These are phyloP conservation scores for Nasonia oneida DNA, from an alignment of 2,888 invertebrate genomes.

Conservation along the genomic window DNA sequence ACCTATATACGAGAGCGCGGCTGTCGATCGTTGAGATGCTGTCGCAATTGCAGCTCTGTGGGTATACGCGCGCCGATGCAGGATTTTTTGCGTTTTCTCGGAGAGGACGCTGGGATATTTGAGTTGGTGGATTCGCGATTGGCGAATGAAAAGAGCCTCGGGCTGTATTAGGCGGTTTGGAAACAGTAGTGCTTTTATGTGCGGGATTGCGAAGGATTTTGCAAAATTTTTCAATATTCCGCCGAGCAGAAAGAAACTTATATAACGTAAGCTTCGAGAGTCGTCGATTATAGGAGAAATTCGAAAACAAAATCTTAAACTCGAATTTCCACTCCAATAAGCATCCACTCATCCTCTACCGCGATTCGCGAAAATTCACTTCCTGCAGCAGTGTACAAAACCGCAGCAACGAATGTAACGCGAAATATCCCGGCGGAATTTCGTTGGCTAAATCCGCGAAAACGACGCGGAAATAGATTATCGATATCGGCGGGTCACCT, in stretches of 20 bases:
- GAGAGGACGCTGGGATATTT: not conserved
- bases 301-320: not conserved
- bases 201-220: too few relatives aligned
- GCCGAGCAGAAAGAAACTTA: too few relatives aligned
- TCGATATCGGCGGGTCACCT: slow-evolving; percentile 27
- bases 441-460: slow-evolving; percentile 23
- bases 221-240: too few relatives aligned
- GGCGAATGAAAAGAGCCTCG: not conserved
- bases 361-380: too few relatives aligned
- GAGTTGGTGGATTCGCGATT: not conserved
- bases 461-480: slow-evolving; percentile 52
- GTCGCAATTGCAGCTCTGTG: not conserved
- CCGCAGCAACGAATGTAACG: too few relatives aligned
- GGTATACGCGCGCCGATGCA: not conserved
- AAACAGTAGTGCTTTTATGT: too few relatives aligned
- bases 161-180: too few relatives aligned
- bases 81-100: not conserved
- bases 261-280: too few relatives aligned
- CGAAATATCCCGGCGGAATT: not conserved
- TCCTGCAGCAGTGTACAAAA: not conserved
- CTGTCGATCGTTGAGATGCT: not conserved
- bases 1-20: not conserved
- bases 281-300: not conserved
- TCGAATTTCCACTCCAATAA: not conserved
- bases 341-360: not conserved